Conservation (phyloP, 2,888 invertebrate genomes). For the Leptinotarsa juncta region DNA sequence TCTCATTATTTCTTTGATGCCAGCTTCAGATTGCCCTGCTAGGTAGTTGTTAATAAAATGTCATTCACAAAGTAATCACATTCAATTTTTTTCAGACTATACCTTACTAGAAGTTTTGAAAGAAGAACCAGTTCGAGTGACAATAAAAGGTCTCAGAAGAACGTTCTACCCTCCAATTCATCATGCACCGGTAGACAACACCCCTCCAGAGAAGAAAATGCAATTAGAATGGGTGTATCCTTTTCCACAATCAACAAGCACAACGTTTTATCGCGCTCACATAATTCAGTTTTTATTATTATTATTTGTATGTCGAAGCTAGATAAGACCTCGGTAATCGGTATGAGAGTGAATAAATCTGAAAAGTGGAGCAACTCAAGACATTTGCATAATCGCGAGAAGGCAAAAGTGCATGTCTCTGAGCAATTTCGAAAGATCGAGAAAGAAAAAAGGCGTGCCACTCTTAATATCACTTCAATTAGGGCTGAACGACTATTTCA, state of each 20-base stretch:
- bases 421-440: conserved; percentile 29
- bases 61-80: no score
- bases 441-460: conserved; percentile 38
- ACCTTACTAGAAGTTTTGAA: conserved; percentile 86
- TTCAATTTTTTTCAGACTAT: conserved; percentile 71
- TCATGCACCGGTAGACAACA: conserved; percentile 85
- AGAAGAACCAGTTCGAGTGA: conserved; percentile 86
- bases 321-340: conserved; percentile 1
- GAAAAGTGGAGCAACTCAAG: conserved; percentile 30
- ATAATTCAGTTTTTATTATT: conserved; percentile 7
- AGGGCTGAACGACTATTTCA: conserved; percentile 38
- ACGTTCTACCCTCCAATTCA: conserved; percentile 91
- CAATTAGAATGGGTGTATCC: conserved; percentile 94
- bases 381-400: conserved; percentile 34
- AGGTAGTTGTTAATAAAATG: no score
- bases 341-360: conserved; percentile 1
- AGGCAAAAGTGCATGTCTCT: conserved; percentile 36
- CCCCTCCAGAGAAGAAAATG: conserved; percentile 89
- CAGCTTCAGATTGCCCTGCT: no score
- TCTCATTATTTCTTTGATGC: no score
- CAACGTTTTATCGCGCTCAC: neutral
- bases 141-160: conserved; percentile 83
- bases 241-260: conserved; percentile 57
- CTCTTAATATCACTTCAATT: conserved; percentile 26
- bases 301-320: neutral